These are phyloP conservation scores for Mactromeris polynyma DNA, from an alignment of 2,888 invertebrate genomes.

Conservation along the genomic window DNA sequence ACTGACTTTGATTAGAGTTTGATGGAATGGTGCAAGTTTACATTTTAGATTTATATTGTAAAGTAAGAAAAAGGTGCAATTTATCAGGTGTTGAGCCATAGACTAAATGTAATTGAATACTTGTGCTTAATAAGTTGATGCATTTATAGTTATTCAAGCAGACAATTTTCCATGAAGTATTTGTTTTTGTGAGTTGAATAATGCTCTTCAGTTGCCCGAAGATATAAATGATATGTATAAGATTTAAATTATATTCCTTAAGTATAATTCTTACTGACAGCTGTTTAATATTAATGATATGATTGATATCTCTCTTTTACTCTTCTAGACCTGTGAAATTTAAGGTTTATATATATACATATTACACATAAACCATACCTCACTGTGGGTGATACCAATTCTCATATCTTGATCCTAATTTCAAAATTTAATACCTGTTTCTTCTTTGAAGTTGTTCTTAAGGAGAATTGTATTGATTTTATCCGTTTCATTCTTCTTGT, in stretches of 20 bases:
- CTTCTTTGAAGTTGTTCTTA: constrained; percentile 1
- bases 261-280: background rate
- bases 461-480: background rate
- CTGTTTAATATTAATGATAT: background rate
- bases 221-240: too few relatives aligned
- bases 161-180: too few relatives aligned
- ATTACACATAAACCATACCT: background rate
- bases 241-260: background rate
- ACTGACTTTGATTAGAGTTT: too few relatives aligned
- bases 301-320: background rate
- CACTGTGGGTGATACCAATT: background rate
- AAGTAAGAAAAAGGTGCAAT: too few relatives aligned
- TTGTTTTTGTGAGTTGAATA: background rate
- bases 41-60: too few relatives aligned
- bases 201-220: background rate
- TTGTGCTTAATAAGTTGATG: too few relatives aligned
- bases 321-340: background rate
- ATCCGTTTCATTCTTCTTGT: background rate
- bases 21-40: too few relatives aligned
- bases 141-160: too few relatives aligned
- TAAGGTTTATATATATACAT: background rate
- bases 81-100: too few relatives aligned
- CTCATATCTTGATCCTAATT: background rate
- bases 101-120: too few relatives aligned
- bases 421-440: background rate